Evolutionary conservation across 2,797 vertebrate species (phyloP).

Genomic region (Rhadinocentrus ornatus): DNA sequence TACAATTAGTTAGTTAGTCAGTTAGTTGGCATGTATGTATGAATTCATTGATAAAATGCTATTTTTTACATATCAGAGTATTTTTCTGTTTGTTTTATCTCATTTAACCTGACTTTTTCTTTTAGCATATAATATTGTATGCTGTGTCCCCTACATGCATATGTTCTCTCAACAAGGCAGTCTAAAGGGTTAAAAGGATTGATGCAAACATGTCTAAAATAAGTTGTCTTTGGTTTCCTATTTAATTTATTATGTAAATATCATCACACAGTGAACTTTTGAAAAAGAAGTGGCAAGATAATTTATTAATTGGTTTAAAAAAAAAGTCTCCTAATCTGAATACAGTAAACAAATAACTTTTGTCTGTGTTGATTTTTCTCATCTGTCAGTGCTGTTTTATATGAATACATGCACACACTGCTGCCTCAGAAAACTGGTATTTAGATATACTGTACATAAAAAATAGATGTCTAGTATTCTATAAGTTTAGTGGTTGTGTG

Average conservation of each 20-base stretch:
- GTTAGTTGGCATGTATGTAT: constrained; percentile 24
- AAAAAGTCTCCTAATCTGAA: constrained; percentile 82
- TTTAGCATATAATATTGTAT: constrained; percentile 36
- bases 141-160: constrained; percentile 38
- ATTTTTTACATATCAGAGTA: constrained; percentile 63
- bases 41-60: constrained; percentile 7
- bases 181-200: constrained; percentile 65
- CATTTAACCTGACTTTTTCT: constrained; percentile 21
- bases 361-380: constrained; percentile 49
- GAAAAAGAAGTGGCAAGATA: constrained; percentile 90
- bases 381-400: constrained; percentile 8
- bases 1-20: too few species aligned
- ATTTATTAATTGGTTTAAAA: constrained; percentile 93
- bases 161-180: constrained; percentile 37
- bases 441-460: constrained; percentile 11
- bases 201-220: constrained; percentile 75
- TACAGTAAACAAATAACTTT: constrained; percentile 83
- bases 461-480: constrained; percentile 7
- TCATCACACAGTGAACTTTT: constrained; percentile 75
- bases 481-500: constrained; percentile 7
- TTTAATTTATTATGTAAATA: constrained; percentile 97
- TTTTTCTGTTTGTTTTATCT: constrained; percentile 50
- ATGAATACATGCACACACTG: constrained; percentile 11
- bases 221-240: constrained; percentile 86
- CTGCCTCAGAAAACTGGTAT: constrained; percentile 23